Conservation (phyloP, 2,113 vertebrate genomes). For the Scolopax mira region DNA sequence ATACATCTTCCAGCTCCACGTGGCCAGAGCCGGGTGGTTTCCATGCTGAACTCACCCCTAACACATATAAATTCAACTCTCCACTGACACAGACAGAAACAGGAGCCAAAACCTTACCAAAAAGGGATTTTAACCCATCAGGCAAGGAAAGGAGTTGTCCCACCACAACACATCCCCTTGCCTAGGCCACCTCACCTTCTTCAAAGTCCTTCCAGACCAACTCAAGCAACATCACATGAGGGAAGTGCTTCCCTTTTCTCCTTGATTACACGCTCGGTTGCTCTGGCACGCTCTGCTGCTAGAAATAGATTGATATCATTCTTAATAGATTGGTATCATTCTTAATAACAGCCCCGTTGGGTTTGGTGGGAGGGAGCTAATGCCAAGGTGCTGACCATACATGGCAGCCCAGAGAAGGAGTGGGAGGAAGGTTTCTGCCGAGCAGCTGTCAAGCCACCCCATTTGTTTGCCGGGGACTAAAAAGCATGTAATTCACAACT, state of each 20-base stretch:
- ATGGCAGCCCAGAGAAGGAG: neutral
- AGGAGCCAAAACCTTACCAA: neutral
- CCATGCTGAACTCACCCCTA: neutral
- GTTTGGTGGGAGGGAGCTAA: neutral
- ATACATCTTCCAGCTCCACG: neutral
- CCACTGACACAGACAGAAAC: neutral
- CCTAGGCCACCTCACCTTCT: neutral
- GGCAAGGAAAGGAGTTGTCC: neutral
- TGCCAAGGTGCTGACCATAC: neutral
- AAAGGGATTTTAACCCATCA: accelerated
- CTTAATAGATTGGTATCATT: conserved; percentile 1
- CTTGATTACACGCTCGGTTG: neutral
- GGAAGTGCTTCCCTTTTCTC: neutral
- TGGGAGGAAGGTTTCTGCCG: neutral
- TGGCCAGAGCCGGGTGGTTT: neutral
- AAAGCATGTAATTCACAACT: conserved; percentile 71
- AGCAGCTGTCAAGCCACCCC: conserved; percentile 15
- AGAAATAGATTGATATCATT: conserved; percentile 29
- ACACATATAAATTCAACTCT: neutral
- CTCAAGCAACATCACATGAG: neutral
- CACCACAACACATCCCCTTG: neutral
- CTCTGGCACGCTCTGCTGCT: neutral
- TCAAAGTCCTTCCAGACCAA: neutral
- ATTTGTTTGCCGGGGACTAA: neutral
- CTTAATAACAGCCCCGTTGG: neutral